Percentiles rank a stretch among this genome's conserved stretches.
phyloP scores from a whole-genome alignment of 35 echinoderm and acorn worm species.

The Antedon bifida region DNA sequence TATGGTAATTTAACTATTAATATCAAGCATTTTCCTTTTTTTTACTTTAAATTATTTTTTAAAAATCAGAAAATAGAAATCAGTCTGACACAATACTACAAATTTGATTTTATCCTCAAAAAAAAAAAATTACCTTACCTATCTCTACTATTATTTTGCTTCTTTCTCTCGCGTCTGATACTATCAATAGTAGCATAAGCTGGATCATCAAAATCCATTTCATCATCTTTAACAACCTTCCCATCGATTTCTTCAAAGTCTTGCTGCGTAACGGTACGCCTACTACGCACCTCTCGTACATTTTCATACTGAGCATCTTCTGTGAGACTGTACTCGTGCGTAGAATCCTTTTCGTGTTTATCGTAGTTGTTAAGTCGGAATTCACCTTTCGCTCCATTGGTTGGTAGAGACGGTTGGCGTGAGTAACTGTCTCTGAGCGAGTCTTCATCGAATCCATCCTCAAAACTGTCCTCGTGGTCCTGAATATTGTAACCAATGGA shows the following conservation, averaged over 20 bases:
- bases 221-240: slow-evolving; percentile 11
- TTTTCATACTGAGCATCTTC: background rate
- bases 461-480: background rate
- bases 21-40: no score
- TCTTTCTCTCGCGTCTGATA: slow-evolving; percentile 31
- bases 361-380: background rate
- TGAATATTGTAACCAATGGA: background rate
- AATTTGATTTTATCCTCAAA: no score
- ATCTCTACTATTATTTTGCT: background rate
- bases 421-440: background rate
- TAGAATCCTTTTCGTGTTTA: background rate
- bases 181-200: slow-evolving; percentile 56
- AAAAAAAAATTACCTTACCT: background rate
- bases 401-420: background rate
- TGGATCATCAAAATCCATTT: slow-evolving; percentile 18
- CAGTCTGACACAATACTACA: no score
- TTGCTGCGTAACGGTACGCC: background rate
- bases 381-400: background rate
- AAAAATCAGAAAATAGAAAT: no score
- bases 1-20: no score
- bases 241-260: background rate
- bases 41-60: no score
- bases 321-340: background rate
- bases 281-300: background rate
- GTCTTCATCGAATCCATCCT: background rate